Base-by-base conservation (phyloP, 2,113 vertebrate genomes). In the Stercorarius parasiticus region DNA sequence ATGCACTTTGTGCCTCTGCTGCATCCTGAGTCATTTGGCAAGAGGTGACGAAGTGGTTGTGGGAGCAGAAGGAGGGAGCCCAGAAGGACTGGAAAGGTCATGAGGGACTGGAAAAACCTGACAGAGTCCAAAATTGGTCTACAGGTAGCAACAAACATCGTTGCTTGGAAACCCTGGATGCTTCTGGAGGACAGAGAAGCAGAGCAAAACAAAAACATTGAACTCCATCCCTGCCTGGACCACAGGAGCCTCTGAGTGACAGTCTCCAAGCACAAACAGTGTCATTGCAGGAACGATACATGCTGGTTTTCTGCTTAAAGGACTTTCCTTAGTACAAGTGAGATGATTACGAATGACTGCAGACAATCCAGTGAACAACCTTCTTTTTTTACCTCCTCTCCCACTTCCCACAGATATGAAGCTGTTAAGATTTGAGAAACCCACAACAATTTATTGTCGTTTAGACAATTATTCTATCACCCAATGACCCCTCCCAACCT, bases 61-160 rank as follows among this genome's bases (percentile, higher is more conserved):
- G 58, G 91, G 61, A 87, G 77, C 70, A 89, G 76, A 15, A 80
- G 38, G 36, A 88, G 7, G 19, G 73, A 93, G 62, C 13, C 43
- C 61, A 64, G 88, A 74, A 78, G 15, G 58, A 56, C 45, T 83
- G 66, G 78, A 59, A 85, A 82, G 40, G 62, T 94, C 86, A 66
- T 0, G 5, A 69, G 40, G 38, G 65, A 92, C 83, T 72, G 70
- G 95, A 89, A 96, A 95, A 91, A 95, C 91, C 71, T 71, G 84
- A 36, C 5, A 4, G 50, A 55, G 5, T 7, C 34, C 1, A 2
- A 71, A 67, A 16, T 0, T 93, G 42, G 19, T 26, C 58, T 67
- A 34, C n/a, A 82, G 80, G 56, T 65, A 81, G 9, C 66, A 93
- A 90, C 82, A 95, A 94, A 82, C 53, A 87, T 36, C 1, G 29